These are phyloP conservation scores for Eclectus roratus DNA, from an alignment of 2,113 vertebrate genomes.

Conservation along the genomic window DNA sequence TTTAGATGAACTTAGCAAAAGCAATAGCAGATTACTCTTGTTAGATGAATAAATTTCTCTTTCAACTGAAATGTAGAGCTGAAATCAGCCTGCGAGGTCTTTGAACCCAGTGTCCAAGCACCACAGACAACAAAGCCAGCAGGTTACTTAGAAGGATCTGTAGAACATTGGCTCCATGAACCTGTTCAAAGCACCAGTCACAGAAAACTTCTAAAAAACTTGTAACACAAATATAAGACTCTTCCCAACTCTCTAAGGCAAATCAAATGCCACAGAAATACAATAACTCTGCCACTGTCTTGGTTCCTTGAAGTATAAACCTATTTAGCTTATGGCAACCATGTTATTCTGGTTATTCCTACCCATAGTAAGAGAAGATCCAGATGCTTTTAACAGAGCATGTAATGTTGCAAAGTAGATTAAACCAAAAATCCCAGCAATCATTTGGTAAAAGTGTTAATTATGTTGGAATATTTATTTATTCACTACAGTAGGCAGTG, in stretches of 20 bases:
- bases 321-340: not conserved
- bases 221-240: not conserved
- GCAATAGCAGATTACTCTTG: not conserved
- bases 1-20: not conserved
- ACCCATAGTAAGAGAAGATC: not conserved
- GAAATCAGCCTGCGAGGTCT: not conserved
- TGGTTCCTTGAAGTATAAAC: not conserved
- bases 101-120: not conserved
- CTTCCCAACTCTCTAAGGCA: not conserved
- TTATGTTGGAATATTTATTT: not conserved
- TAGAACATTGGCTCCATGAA: not conserved
- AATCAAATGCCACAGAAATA: not conserved
- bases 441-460: not conserved
- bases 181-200: not conserved
- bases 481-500: not conserved
- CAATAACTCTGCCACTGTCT: not conserved
- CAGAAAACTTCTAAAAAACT: not conserved
- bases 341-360: not conserved
- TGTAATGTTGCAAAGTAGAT: fast-evolving
- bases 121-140: not conserved
- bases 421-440: not conserved
- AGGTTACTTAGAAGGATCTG: not conserved
- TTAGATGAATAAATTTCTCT: not conserved
- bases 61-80: not conserved
- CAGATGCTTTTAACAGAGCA: not conserved